These are phyloP conservation scores for Mythimna lalbum DNA, from an alignment of 2,888 invertebrate genomes.

Conservation along the genomic window DNA sequence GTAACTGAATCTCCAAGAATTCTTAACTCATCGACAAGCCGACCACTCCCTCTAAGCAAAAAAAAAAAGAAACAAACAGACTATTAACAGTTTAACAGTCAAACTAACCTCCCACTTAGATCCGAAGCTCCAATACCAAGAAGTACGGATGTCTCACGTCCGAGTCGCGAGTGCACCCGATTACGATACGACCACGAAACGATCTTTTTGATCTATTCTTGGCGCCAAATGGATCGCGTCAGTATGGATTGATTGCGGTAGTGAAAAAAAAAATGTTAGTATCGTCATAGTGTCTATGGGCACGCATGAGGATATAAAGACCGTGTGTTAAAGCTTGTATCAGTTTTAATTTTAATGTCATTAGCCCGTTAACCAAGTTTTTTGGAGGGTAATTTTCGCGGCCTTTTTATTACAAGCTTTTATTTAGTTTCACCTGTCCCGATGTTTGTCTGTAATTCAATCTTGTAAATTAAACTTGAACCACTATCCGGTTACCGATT, in stretches of 20 bases:
- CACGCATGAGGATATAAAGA: slow-evolving; percentile 23
- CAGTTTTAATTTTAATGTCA: background rate
- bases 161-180: slow-evolving; percentile 73
- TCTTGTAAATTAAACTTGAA: too few relatives aligned
- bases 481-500: too few relatives aligned
- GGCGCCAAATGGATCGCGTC: slow-evolving; percentile 80
- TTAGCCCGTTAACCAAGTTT: too few relatives aligned
- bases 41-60: background rate
- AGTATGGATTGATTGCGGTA: slow-evolving; percentile 76
- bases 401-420: too few relatives aligned
- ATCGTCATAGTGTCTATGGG: slow-evolving; percentile 17
- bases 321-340: background rate
- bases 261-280: slow-evolving; percentile 65
- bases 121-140: slow-evolving; percentile 64
- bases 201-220: slow-evolving; percentile 86
- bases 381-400: too few relatives aligned
- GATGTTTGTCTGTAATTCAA: too few relatives aligned
- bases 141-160: slow-evolving; percentile 81
- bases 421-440: too few relatives aligned
- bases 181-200: slow-evolving; percentile 74
- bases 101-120: slow-evolving; percentile 59
- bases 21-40: background rate
- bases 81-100: slow-evolving; percentile 17
- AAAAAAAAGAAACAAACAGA: slow-evolving; percentile 24
- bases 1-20: too few relatives aligned